These are phyloP conservation scores for Sapayoa aenigma DNA, from an alignment of 2,113 vertebrate species.

Conservation along the genomic window DNA sequence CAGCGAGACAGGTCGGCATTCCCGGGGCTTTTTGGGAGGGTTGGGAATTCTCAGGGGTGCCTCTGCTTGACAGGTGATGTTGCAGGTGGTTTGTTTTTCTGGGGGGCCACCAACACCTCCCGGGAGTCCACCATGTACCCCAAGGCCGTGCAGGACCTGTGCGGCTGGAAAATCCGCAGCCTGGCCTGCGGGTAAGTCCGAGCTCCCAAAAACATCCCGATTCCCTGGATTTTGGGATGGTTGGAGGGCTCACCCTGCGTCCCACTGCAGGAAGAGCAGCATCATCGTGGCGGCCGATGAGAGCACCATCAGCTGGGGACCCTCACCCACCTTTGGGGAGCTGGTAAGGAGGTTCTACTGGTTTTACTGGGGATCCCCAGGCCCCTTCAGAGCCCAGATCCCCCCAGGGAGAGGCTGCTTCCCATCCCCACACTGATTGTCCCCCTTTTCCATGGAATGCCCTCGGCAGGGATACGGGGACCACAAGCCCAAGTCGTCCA, in stretches of 20 bases:
- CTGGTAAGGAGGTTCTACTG: constrained; percentile 75
- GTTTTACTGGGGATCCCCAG: background rate
- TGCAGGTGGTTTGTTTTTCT: constrained; percentile 91
- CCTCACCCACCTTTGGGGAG: constrained; percentile 92
- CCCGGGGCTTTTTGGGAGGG: background rate
- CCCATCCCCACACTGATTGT: rapidly evolving
- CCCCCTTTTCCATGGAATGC: background rate
- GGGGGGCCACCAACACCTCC: constrained; percentile 95
- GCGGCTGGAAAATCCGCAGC: constrained; percentile 93
- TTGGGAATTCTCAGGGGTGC: rapidly evolving
- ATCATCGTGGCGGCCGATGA: constrained; percentile 93
- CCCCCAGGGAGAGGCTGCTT: background rate
- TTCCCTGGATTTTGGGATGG: background rate
- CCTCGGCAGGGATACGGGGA: constrained; percentile 88
- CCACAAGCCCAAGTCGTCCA: constrained; percentile 95
- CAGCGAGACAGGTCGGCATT: constrained; percentile 82
- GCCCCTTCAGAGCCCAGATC: background rate
- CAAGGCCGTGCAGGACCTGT: constrained; percentile 93
- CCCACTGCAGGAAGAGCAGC: constrained; percentile 87
- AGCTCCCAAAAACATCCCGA: rapidly evolving
- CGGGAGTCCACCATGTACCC: constrained; percentile 98
- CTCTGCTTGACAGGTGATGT: rapidly evolving
- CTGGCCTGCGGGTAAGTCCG: constrained; percentile 88
- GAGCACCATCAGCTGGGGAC: constrained; percentile 97
- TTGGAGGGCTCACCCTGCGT: too few relatives aligned